Evolutionary conservation across 2,797 vertebrate species (phyloP).

Genomic region (Smutsia gigantea): DNA sequence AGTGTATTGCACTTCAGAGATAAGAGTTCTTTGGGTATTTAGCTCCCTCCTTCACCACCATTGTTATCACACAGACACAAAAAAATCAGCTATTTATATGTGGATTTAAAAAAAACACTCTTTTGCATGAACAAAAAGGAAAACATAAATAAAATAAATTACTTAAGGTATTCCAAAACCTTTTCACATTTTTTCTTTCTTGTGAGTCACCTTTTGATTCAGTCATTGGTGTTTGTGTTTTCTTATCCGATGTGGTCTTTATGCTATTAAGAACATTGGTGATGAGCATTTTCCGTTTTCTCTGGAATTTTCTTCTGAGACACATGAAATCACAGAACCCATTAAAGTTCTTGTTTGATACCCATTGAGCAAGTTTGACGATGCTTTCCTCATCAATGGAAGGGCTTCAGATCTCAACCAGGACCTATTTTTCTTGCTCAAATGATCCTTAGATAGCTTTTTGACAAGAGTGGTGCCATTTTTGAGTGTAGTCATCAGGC

Average conservation of each 20-base stretch:
- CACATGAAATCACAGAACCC: background rate
- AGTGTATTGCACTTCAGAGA: background rate
- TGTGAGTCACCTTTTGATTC: background rate
- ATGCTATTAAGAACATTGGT: background rate
- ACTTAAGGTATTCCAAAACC: background rate
- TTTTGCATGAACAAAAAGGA: background rate
- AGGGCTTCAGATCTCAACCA: background rate
- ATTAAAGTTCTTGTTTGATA: background rate
- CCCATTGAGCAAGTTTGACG: background rate
- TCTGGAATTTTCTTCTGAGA: background rate
- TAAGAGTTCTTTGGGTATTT: background rate
- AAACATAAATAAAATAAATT: slow-evolving; percentile 52
- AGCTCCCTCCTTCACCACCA: background rate
- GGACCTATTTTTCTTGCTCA: background rate
- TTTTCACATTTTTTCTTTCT: background rate
- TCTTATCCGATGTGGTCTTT: background rate
- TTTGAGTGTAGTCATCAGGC: background rate
- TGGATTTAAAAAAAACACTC: background rate
- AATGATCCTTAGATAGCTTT: background rate
- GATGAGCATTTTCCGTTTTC: background rate
- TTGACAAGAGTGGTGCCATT: background rate
- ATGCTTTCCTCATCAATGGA: background rate
- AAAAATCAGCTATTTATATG: background rate
- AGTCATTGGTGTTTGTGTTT: background rate
- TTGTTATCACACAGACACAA: background rate